These are phyloP conservation scores for Lasioglossum baleicum DNA, from an alignment of 1,140 invertebrate genomes.

Conservation along the genomic window DNA sequence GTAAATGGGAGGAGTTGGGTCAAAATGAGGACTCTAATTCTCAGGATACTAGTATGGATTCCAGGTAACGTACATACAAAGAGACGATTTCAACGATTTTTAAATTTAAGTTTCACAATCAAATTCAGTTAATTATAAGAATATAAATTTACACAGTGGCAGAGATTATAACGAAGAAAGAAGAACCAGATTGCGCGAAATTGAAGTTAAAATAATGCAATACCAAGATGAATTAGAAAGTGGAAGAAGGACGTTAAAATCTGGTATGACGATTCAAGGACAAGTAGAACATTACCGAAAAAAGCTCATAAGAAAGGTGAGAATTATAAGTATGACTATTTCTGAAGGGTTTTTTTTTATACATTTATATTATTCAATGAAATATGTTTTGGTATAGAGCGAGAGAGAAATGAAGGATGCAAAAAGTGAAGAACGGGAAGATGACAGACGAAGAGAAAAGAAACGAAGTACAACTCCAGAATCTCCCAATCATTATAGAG, in stretches of 20 bases:
- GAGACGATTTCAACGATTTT: not conserved
- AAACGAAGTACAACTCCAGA: constrained; percentile 76
- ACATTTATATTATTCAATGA: not conserved
- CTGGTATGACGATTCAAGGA: constrained; percentile 88
- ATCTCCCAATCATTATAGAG: constrained; percentile 74
- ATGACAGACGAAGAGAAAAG: constrained; percentile 74
- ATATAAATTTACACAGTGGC: constrained; percentile 58
- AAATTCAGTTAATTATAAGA: not conserved
- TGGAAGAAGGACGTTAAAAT: constrained; percentile 88
- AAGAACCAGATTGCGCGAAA: constrained; percentile 91
- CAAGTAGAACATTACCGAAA: constrained; percentile 95
- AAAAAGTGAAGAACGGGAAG: constrained; percentile 76
- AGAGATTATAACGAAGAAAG: constrained; percentile 86
- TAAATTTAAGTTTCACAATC: not conserved
- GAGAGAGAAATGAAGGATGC: constrained; percentile 75
- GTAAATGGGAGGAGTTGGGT: constrained; percentile 91
- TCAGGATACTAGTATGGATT: constrained; percentile 78
- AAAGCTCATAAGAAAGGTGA: constrained; percentile 92
- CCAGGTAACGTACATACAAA: constrained; percentile 63
- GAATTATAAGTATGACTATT: constrained; percentile 5
- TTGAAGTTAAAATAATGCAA: constrained; percentile 96
- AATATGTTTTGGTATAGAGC: constrained; percentile 62
- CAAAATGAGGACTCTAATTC: constrained; percentile 80
- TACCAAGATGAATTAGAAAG: constrained; percentile 98
- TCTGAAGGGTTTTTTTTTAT: not conserved